Evolutionary conservation across 2,113 vertebrate genomes (phyloP).

Genomic region (human): GRCh38 chr3:86782501-86783000

Average conservation of each 20-base stretch:
- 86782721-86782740: not conserved
- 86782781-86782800: constrained; percentile 7
- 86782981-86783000: not conserved
- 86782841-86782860: not conserved
- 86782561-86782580: not conserved
- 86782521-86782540: not conserved
- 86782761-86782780: not conserved
- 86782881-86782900: not conserved
- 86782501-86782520: not conserved
- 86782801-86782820: constrained; percentile 30
- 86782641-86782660: not conserved
- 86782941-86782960: not conserved
- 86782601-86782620: not conserved
- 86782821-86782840: constrained; percentile 43
- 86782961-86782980: not conserved
- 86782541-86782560: not conserved
- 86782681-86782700: not conserved
- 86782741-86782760: not conserved
- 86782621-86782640: not conserved
- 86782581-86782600: not conserved
- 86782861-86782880: not conserved
- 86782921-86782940: not conserved
- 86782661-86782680: not conserved
- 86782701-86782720: constrained; percentile 17
- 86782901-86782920: not conserved